phyloP scores from a whole-genome alignment of 2,888 invertebrate species.

The Lissonota sp. region DNA sequence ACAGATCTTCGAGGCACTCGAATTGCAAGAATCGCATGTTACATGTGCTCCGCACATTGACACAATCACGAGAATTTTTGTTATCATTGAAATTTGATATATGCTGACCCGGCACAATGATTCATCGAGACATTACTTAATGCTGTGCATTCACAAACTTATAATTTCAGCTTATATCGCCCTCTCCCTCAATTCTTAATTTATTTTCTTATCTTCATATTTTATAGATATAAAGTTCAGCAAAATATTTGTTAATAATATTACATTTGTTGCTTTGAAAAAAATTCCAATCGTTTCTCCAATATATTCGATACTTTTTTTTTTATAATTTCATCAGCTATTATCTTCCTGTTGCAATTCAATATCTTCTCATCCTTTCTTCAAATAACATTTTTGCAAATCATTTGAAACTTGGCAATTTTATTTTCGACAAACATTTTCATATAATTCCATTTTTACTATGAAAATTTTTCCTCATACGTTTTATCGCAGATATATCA shows the following conservation, averaged over 20 bases:
- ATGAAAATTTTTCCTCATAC: background rate
- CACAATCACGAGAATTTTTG: conserved; percentile 3
- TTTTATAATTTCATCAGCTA: too few species aligned
- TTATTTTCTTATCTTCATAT: too few species aligned
- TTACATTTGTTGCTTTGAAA: too few species aligned
- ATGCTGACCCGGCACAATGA: conserved; percentile 32
- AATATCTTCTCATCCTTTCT: too few species aligned
- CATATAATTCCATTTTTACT: too few species aligned
- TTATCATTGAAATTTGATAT: conserved; percentile 55
- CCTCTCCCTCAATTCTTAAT: too few species aligned
- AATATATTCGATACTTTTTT: too few species aligned
- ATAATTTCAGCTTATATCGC: background rate
- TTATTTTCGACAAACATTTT: background rate
- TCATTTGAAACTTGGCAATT: background rate
- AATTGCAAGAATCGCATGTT: conserved; percentile 4
- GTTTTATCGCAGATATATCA: background rate
- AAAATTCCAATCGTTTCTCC: too few species aligned
- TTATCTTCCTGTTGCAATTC: too few species aligned
- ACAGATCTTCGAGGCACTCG: background rate
- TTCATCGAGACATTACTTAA: conserved; percentile 41
- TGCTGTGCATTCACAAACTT: background rate
- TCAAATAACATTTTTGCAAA: too few species aligned
- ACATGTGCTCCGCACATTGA: conserved; percentile 1
- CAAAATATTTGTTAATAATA: too few species aligned
- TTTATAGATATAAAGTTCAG: too few species aligned